phyloP scores from a whole-genome alignment of 2,888 invertebrate genomes.

The Serrognathus titanus region DNA sequence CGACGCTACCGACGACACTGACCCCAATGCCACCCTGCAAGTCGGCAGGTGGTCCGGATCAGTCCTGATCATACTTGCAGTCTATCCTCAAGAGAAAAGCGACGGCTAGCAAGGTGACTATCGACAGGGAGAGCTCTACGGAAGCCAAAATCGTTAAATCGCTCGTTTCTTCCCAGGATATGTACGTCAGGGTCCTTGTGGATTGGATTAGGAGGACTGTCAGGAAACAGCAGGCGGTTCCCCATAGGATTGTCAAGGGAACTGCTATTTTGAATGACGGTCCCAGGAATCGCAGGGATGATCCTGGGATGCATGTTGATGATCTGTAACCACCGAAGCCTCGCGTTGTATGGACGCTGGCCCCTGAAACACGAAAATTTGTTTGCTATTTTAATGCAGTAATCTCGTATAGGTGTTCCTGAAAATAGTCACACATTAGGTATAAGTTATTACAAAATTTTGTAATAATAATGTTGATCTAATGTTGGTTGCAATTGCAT shows the following conservation, averaged over 20 bases:
- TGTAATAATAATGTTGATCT: too few relatives aligned
- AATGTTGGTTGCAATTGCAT: too few relatives aligned
- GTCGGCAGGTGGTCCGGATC: conserved; percentile 48
- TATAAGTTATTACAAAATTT: too few relatives aligned
- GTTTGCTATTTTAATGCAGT: too few relatives aligned
- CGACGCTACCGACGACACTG: conserved; percentile 38
- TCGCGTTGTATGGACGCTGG: conserved; percentile 60
- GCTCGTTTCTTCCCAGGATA: conserved; percentile 22
- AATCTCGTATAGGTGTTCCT: too few relatives aligned
- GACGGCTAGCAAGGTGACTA: conserved; percentile 53
- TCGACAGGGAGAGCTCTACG: conserved; percentile 53
- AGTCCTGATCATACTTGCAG: conserved; percentile 48
- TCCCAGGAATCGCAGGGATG: conserved; percentile 41
- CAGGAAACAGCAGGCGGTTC: conserved; percentile 55
- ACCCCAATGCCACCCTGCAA: conserved; percentile 45
- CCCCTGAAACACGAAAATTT: conserved; percentile 46
- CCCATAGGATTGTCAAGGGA: conserved; percentile 52
- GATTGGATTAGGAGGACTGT: conserved; percentile 56
- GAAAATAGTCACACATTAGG: too few relatives aligned
- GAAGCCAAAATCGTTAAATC: conserved; percentile 50
- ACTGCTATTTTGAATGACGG: conserved; percentile 42
- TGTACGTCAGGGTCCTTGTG: conserved; percentile 49
- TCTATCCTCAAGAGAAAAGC: conserved; percentile 56
- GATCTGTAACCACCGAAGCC: conserved; percentile 45
- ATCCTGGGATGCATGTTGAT: conserved; percentile 40